phyloP scores from a whole-genome alignment of 2,797 vertebrate species.

The Enteromius mattozi region DNA sequence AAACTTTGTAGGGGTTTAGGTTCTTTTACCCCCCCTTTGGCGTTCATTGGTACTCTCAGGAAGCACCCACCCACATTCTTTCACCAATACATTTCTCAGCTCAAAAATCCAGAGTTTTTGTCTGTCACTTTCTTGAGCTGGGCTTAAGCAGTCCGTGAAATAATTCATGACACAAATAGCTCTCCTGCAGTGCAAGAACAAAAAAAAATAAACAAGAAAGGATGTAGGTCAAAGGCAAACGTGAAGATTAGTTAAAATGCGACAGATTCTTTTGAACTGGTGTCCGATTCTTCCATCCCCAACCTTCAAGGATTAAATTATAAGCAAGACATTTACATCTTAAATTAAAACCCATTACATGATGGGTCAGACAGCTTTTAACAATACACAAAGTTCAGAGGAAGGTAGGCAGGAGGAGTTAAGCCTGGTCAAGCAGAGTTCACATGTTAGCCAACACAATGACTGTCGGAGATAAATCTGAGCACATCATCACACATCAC shows the following conservation, averaged over 20 bases:
- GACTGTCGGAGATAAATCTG: background rate
- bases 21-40: slow-evolving; percentile 1
- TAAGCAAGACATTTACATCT: background rate
- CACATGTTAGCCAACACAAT: slow-evolving; percentile 1
- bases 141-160: slow-evolving; percentile 27
- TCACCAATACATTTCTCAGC: slow-evolving; percentile 20
- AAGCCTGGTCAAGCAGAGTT: slow-evolving; percentile 27
- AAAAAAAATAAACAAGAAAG: background rate
- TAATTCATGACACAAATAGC: slow-evolving; percentile 44
- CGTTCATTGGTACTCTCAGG: slow-evolving; percentile 4
- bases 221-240: background rate
- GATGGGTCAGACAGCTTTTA: slow-evolving; percentile 2
- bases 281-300: background rate
- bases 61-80: slow-evolving; percentile 16
- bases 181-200: slow-evolving; percentile 7
- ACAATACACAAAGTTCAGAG: background rate
- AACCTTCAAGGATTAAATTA: slow-evolving; percentile 8
- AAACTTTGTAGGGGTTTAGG: slow-evolving; percentile 11
- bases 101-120: slow-evolving; percentile 20
- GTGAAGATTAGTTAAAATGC: background rate
- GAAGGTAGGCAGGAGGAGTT: slow-evolving; percentile 15
- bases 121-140: slow-evolving; percentile 12
- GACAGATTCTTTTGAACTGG: background rate
- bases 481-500: slow-evolving; percentile 11
- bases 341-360: slow-evolving; percentile 1